phyloP scores from a whole-genome alignment of 2,888 invertebrate species.

The Ceramica pisi region DNA sequence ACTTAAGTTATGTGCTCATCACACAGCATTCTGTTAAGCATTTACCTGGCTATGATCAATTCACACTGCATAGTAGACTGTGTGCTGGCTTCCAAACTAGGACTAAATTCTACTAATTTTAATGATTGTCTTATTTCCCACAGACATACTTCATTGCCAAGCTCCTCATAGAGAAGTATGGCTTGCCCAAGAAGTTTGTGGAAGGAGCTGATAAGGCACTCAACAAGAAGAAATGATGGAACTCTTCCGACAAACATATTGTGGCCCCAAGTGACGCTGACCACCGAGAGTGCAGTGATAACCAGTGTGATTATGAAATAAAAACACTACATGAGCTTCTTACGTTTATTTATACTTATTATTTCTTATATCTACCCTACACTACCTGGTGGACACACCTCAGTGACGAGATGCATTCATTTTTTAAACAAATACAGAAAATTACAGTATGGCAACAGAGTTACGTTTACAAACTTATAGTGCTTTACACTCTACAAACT shows the following conservation, averaged over 20 bases:
- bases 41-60: background rate
- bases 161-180: conserved; percentile 93
- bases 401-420: conserved; percentile 3
- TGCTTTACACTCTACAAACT: conserved; percentile 21
- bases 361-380: conserved; percentile 53
- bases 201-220: conserved; percentile 94
- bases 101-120: background rate
- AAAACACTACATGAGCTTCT: conserved; percentile 59
- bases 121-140: conserved; percentile 52
- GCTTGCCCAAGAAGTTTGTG: conserved; percentile 94
- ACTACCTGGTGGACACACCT: conserved; percentile 21
- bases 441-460: conserved; percentile 53
- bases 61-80: background rate
- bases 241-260: conserved; percentile 35
- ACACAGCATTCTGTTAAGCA: too few species aligned
- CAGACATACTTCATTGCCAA: conserved; percentile 88
- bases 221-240: conserved; percentile 91
- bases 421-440: conserved; percentile 24
- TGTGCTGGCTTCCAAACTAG: background rate
- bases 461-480: conserved; percentile 18
- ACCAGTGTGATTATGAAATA: conserved; percentile 58
- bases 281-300: conserved; percentile 60
- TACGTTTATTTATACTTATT: conserved; percentile 60
- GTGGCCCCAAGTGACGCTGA: conserved; percentile 49
- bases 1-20: background rate